phyloP scores from a whole-genome alignment of 2,888 invertebrate genomes.

The Elmis aenea region DNA sequence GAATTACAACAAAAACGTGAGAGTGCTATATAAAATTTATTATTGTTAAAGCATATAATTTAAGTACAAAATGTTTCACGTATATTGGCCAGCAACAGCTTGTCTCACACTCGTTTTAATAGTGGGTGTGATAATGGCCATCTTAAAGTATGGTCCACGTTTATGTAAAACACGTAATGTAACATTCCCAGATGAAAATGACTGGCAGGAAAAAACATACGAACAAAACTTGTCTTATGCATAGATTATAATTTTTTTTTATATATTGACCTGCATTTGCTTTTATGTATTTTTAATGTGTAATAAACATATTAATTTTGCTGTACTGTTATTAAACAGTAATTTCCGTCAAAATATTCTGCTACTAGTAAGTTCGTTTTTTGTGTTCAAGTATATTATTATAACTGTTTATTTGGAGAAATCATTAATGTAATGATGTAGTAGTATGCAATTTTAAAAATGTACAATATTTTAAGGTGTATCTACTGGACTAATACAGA shows the following conservation, averaged over 20 bases:
- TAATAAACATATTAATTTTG: constrained; percentile 8
- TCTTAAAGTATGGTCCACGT: constrained; percentile 69
- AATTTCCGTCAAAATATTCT: no score
- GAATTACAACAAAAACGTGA: constrained; percentile 65
- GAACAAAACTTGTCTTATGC: constrained; percentile 61
- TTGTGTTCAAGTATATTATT: no score
- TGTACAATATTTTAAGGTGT: no score
- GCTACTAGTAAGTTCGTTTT: no score
- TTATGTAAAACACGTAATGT: constrained; percentile 68
- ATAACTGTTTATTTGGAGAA: no score
- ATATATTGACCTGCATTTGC: not conserved
- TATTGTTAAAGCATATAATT: no score
- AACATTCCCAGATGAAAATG: constrained; percentile 58
- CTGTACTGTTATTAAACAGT: not conserved
- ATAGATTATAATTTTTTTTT: constrained; percentile 38
- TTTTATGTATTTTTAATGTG: constrained; percentile 2
- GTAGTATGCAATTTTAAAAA: no score
- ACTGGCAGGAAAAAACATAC: constrained; percentile 64
- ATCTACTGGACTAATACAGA: no score
- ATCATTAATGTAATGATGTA: no score
- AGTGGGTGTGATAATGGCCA: constrained; percentile 64
- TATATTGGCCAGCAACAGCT: constrained; percentile 74
- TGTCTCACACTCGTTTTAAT: constrained; percentile 69
- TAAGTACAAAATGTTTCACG: constrained; percentile 52
- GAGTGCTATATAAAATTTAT: constrained; percentile 71